A percentile compares a stretch with the other conserved stretches of the same genome.
phyloP scores from a whole-genome alignment of 2,797 vertebrate species.

The Eutrigla gurnardus region DNA sequence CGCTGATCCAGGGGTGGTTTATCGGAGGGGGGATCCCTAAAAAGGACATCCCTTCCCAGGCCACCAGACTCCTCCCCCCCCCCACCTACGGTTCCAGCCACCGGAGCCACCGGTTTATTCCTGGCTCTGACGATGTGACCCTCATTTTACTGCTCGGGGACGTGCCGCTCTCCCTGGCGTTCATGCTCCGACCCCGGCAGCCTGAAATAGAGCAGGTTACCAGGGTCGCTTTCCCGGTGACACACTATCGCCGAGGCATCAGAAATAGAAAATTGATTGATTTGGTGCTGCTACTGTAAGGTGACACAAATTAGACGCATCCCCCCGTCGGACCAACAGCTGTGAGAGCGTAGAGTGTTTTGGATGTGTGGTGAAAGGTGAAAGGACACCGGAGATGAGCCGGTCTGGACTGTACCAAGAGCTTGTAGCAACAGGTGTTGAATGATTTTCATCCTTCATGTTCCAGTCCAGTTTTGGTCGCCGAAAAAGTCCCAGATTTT shows the following conservation, averaged over 20 bases:
- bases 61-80: background rate
- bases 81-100: conserved; percentile 29
- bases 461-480: no score
- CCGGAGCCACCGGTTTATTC: conserved; percentile 70
- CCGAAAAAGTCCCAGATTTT: no score
- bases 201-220: conserved; percentile 74
- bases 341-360: background rate
- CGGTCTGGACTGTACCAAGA: background rate
- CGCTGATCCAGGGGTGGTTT: conserved; percentile 32
- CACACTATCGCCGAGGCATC: conserved; percentile 33
- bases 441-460: background rate
- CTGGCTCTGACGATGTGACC: conserved; percentile 67
- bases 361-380: background rate
- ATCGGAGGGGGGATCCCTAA: conserved; percentile 74
- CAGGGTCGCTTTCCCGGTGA: conserved; percentile 41
- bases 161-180: background rate
- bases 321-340: conserved; percentile 14
- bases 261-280: conserved; percentile 46
- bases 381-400: conserved; percentile 17
- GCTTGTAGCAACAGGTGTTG: background rate
- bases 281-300: conserved; percentile 45
- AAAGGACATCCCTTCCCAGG: conserved; percentile 77
- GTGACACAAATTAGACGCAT: conserved; percentile 50
- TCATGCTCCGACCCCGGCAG: conserved; percentile 29
- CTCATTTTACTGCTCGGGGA: conserved; percentile 59